Conservation (phyloP, 2,888 invertebrate species). For the Sthenelais limicola region DNA sequence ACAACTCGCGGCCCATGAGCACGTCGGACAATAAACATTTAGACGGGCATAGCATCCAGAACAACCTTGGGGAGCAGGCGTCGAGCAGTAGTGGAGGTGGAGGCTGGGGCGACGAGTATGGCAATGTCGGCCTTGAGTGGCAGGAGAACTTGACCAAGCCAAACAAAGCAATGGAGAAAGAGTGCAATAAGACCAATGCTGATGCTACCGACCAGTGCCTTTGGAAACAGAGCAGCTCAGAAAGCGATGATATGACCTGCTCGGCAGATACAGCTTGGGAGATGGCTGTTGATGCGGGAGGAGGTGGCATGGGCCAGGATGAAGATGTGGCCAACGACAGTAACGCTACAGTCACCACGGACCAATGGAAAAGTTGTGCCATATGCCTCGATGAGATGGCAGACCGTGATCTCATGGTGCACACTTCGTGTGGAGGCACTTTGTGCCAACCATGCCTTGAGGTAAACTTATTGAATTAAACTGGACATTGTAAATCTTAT, state of each 20-base stretch:
- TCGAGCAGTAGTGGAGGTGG: neutral
- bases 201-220: constrained; percentile 10
- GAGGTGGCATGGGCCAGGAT: neutral
- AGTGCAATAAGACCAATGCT: neutral
- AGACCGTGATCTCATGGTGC: constrained; percentile 75
- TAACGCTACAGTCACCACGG: constrained; percentile 24
- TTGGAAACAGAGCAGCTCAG: constrained; percentile 33
- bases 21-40: constrained; percentile 24
- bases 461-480: too few relatives aligned
- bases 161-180: neutral
- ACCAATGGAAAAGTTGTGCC: constrained; percentile 74
- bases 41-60: constrained; percentile 29
- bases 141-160: constrained; percentile 44
- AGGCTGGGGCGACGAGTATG: neutral
- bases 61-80: constrained; percentile 32
- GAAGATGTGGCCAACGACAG: constrained; percentile 7
- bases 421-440: constrained; percentile 76
- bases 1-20: constrained; percentile 13
- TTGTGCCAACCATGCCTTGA: constrained; percentile 77
- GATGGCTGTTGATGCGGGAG: neutral
- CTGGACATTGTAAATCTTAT: too few relatives aligned
- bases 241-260: constrained; percentile 17
- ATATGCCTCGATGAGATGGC: constrained; percentile 78
- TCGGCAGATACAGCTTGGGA: constrained; percentile 21
- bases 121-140: constrained; percentile 38